Evolutionary conservation across 1,140 invertebrate genomes (phyloP), one percentile per base, ranked within the genome.

Genomic region (Scylla paramamosain): DNA sequence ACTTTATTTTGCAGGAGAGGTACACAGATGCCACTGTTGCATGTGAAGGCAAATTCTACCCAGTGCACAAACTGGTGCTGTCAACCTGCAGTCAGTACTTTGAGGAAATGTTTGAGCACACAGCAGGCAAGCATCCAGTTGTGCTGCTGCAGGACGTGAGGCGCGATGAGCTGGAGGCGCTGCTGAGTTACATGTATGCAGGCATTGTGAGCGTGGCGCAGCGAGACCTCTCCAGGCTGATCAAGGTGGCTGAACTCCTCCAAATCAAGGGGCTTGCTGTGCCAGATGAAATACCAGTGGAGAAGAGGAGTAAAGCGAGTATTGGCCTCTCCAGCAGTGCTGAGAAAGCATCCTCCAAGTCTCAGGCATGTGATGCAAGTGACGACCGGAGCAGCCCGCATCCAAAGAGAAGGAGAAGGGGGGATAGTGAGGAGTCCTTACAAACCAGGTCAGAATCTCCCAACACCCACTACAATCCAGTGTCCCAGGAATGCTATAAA

Each of bases 161-260:
- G 96, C 98, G 98, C 95, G 97, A 97, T 48, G 98, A 99, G 96
- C 98, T 99, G 96, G 98, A 98, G 95, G 98, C 98, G 3, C 98
- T 99, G 12, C 97, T 99, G 4, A 98, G 99, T 96, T 99, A 99
- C 96, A 99, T 99, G 98, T 99, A 99, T 97, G 98, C 98, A 91
- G 99, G 99, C 0, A 98, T 99, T 97, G 98, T 99, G 4, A 99
- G 98, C 96, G 98, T 99, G 14, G 98, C 98, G 14, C 98, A 99
- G 96, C 98, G 98, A 83, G 98, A 99, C 96, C 97, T 99, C 59
- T 97, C 98, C 1, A 97, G 98, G 1, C 97, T 99, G 20, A 97
- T 99, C 96, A 98, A 98, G 97, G 98, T 98, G 0, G 98, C 98
- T 0, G 98, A 98, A 96, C 98, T 98, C 48, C 97, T 99, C 16